These are phyloP conservation scores for Leptodactylus fuscus DNA, from an alignment of 2,113 vertebrate genomes.

Conservation along the genomic window DNA sequence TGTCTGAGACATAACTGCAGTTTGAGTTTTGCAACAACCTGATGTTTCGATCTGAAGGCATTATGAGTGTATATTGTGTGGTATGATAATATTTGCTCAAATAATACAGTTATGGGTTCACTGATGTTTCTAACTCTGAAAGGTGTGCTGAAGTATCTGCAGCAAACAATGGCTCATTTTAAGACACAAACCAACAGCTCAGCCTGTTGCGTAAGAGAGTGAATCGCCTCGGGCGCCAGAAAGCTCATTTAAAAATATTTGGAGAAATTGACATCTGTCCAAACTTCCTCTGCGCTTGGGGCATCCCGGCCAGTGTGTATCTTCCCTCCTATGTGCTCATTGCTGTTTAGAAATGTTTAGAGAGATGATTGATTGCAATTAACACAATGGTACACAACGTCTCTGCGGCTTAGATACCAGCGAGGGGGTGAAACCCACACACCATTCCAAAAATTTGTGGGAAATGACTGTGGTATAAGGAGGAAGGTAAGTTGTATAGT, in stretches of 20 bases:
- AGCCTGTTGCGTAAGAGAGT: slow-evolving; percentile 36
- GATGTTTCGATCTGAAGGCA: no score
- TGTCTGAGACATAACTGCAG: no score
- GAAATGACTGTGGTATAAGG: background rate
- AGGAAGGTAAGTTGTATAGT: background rate
- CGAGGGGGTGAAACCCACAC: background rate
- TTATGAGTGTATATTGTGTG: no score
- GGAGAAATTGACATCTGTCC: slow-evolving; percentile 45
- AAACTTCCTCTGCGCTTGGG: slow-evolving; percentile 49
- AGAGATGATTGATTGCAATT: slow-evolving; percentile 7
- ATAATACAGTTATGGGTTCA: background rate
- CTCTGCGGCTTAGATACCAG: background rate
- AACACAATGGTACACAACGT: background rate
- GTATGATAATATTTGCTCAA: background rate
- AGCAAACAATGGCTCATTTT: slow-evolving; percentile 36
- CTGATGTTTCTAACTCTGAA: background rate
- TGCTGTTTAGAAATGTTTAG: background rate
- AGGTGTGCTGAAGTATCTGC: background rate
- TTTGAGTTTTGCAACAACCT: no score
- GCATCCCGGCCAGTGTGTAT: slow-evolving; percentile 26
- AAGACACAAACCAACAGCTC: background rate
- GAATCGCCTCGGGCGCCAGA: slow-evolving; percentile 31
- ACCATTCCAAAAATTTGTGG: background rate
- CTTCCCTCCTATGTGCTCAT: background rate
- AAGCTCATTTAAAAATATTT: slow-evolving; percentile 50